phyloP scores from a whole-genome alignment of 2,797 vertebrate genomes.

The Falco novaeseelandiae region DNA sequence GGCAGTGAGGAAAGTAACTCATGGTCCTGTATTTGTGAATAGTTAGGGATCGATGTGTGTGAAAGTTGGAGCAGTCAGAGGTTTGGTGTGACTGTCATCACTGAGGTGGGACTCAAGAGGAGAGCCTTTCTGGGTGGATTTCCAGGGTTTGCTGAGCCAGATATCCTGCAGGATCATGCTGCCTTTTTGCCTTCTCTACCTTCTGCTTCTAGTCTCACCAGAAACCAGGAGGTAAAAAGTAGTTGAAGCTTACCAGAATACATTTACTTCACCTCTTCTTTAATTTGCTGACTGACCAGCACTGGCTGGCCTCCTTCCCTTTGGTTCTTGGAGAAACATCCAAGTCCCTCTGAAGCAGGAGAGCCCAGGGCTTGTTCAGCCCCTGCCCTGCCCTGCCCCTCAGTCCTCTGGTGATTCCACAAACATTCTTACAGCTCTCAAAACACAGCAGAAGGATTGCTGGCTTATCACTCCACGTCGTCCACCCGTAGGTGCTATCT shows the following conservation, averaged over 20 bases:
- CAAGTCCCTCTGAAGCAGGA: background rate
- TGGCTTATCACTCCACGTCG: rapidly evolving
- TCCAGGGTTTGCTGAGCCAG: background rate
- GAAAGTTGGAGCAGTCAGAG: rapidly evolving
- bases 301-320: background rate
- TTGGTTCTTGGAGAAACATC: background rate
- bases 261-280: rapidly evolving
- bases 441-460: background rate
- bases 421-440: rapidly evolving
- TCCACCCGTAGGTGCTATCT: rapidly evolving
- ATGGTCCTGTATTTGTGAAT: background rate
- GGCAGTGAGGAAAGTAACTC: background rate
- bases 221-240: background rate
- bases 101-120: background rate
- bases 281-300: background rate
- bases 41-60: background rate
- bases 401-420: background rate
- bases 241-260: background rate
- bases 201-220: background rate
- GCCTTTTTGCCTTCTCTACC: background rate
- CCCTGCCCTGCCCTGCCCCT: background rate
- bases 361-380: rapidly evolving
- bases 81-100: rapidly evolving
- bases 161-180: background rate
- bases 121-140: background rate